These are phyloP conservation scores for Triops longicaudatus DNA, from an alignment of 1,140 invertebrate species.

Conservation along the genomic window DNA sequence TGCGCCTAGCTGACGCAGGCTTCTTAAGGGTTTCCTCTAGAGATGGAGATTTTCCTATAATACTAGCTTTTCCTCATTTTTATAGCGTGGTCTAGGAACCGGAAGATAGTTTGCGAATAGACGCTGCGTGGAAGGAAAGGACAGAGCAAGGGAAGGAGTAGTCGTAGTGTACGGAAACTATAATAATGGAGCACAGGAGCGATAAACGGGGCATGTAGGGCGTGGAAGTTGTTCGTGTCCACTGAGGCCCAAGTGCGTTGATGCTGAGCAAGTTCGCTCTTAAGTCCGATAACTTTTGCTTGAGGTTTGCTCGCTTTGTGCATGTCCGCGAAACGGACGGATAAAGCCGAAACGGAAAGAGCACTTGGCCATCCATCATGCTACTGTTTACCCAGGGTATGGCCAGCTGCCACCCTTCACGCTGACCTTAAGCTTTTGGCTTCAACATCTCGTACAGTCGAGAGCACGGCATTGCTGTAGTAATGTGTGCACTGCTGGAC, in stretches of 20 bases:
- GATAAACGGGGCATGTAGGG: not conserved
- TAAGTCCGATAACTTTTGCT: not conserved
- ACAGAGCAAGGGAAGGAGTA: not conserved
- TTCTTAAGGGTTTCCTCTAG: not conserved
- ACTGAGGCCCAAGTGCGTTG: not conserved
- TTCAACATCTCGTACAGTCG: not conserved
- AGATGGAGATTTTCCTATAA: not conserved
- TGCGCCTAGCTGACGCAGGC: not conserved
- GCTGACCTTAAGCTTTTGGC: not conserved
- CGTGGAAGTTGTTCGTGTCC: not conserved
- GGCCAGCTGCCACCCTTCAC: conserved; percentile 9
- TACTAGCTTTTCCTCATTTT: not conserved
- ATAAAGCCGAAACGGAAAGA: not conserved
- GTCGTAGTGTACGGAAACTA: not conserved
- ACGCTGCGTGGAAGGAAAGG: not conserved
- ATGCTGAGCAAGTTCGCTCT: conserved; percentile 8
- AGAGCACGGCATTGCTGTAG: not conserved
- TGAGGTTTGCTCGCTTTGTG: not conserved
- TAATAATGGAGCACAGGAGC: not conserved
- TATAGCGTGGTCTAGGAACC: not conserved
- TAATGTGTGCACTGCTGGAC: too few relatives aligned
- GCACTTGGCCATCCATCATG: conserved; percentile 9
- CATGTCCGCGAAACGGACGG: too few relatives aligned
- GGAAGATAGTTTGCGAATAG: not conserved
- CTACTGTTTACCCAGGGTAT: not conserved